Evolutionary conservation across 2,113 vertebrate genomes (phyloP).

Genomic region (Neopipo cinnamomea): DNA sequence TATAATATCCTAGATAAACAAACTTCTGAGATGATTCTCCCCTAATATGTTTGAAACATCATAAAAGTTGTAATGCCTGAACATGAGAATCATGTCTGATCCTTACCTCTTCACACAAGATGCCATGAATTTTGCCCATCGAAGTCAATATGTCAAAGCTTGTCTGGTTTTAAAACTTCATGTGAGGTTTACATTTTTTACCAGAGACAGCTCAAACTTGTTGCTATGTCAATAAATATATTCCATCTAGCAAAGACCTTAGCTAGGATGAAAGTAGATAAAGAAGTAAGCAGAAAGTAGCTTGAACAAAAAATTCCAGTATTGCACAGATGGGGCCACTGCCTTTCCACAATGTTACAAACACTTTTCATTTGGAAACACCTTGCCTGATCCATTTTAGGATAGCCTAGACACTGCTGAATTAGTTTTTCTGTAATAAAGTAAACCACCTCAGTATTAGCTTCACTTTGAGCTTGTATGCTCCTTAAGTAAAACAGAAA

Average conservation of each 20-base stretch:
- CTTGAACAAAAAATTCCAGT: background rate
- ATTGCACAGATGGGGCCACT: background rate
- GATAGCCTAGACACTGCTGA: background rate
- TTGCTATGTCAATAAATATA: background rate
- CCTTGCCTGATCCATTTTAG: background rate
- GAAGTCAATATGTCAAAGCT: background rate
- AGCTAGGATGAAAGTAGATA: background rate
- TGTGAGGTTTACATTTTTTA: background rate
- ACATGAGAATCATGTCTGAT: background rate
- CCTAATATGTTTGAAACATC: background rate
- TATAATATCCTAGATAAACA: background rate
- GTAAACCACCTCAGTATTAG: background rate
- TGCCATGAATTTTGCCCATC: background rate
- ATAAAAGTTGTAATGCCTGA: background rate
- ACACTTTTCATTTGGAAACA: background rate
- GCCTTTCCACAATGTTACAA: background rate
- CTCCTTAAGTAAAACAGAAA: background rate
- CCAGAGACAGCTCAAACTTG: background rate
- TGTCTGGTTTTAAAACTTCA: conserved; percentile 34
- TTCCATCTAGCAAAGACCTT: background rate
- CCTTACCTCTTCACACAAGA: background rate
- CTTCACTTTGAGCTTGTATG: background rate
- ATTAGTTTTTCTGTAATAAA: background rate
- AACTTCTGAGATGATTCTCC: background rate
- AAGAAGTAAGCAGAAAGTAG: background rate